phyloP scores from a whole-genome alignment of 2,797 vertebrate species.

The Eulemur rubriventer region DNA sequence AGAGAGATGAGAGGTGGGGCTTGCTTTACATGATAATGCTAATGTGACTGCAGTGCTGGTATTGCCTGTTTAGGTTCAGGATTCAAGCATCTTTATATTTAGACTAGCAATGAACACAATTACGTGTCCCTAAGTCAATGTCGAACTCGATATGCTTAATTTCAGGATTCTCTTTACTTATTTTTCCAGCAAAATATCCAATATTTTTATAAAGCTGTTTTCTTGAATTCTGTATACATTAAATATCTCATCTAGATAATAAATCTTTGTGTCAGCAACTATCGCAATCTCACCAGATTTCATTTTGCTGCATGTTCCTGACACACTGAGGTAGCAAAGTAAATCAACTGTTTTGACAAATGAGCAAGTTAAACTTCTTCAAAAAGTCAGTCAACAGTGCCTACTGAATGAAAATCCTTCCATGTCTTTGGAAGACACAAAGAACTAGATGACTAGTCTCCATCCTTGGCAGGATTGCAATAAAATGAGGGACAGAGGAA shows the following conservation, averaged over 20 bases:
- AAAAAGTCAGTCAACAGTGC: constrained; percentile 11
- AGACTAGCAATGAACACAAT: background rate
- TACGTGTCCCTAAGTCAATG: background rate
- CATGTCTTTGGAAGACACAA: background rate
- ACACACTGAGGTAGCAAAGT: background rate
- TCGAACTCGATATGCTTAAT: background rate
- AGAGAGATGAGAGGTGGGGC: background rate
- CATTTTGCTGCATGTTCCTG: constrained; percentile 4
- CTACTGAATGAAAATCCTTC: constrained; percentile 8
- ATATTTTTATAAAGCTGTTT: background rate
- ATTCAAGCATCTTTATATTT: background rate
- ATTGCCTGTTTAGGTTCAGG: background rate
- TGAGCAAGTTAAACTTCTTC: constrained; percentile 14
- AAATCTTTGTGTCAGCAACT: constrained; percentile 34
- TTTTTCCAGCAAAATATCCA: background rate
- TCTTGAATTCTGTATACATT: constrained; percentile 46
- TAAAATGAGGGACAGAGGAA: background rate
- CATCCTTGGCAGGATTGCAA: background rate
- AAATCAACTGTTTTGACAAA: constrained; percentile 55
- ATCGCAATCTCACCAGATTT: constrained; percentile 15
- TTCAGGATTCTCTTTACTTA: background rate
- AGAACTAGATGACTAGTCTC: background rate
- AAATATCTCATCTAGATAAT: constrained; percentile 23
- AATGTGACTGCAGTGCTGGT: background rate
- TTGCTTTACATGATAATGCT: background rate